Conservation (phyloP, 2,113 vertebrate genomes). For the Eublepharis macularius region DNA sequence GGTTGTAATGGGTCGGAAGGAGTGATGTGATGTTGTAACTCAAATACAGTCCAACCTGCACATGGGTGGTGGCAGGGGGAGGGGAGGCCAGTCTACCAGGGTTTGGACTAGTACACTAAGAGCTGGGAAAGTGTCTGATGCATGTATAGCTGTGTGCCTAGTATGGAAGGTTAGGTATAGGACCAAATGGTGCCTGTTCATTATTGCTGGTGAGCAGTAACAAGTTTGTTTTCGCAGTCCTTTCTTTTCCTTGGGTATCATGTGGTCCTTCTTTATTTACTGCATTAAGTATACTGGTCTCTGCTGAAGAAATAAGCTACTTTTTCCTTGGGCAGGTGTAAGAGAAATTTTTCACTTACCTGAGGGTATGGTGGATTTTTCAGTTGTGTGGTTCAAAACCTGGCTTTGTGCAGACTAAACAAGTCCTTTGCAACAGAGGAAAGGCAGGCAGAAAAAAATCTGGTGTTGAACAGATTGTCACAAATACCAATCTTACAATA, state of each 20-base stretch:
- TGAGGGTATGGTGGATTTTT: not conserved
- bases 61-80: not conserved
- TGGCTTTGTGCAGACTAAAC: not conserved
- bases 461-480: not conserved
- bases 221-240: not conserved
- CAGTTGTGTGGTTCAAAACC: not conserved
- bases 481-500: too few species aligned
- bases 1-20: not conserved
- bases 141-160: not conserved
- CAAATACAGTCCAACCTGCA: not conserved
- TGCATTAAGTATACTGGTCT: not conserved
- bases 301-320: not conserved
- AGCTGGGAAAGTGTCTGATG: not conserved
- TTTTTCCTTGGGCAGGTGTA: not conserved
- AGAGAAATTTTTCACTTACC: too few species aligned
- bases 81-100: not conserved
- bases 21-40: constrained; percentile 3
- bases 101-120: not conserved
- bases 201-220: not conserved
- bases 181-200: not conserved
- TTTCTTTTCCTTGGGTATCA: not conserved
- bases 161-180: not conserved
- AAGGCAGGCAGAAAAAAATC: not conserved
- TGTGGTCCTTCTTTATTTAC: not conserved
- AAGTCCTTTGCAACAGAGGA: not conserved